Percentiles rank a stretch among this genome's conserved stretches.
Evolutionary conservation across 2,888 invertebrate genomes (phyloP).

Genomic region (Mythimna pallens): DNA sequence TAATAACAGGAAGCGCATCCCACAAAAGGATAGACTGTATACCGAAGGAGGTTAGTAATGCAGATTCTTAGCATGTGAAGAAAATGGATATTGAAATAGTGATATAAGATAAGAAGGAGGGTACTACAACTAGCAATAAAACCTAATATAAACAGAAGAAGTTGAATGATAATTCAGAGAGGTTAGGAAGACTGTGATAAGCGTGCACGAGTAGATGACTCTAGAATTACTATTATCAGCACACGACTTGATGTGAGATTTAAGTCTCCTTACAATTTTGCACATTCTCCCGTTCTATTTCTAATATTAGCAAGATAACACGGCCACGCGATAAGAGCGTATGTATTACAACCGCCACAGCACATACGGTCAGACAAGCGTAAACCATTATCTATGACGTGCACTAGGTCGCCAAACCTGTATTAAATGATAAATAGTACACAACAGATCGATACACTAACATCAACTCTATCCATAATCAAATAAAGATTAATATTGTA

Average conservation of each 20-base stretch:
- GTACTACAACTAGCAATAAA: not conserved
- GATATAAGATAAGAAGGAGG: too few relatives aligned
- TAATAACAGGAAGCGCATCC: too few relatives aligned
- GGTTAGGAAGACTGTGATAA: not conserved
- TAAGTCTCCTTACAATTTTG: conserved; percentile 7
- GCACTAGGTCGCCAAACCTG: conserved; percentile 78
- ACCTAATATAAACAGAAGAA: not conserved
- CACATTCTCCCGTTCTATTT: conserved; percentile 42
- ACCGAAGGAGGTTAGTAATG: too few relatives aligned
- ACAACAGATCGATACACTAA: conserved; percentile 46
- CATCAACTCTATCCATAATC: conserved; percentile 53
- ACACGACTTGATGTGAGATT: not conserved
- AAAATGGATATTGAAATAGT: too few relatives aligned
- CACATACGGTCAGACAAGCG: conserved; percentile 62
- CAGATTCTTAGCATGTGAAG: too few relatives aligned
- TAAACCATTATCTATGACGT: conserved; percentile 66
- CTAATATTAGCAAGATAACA: conserved; percentile 24
- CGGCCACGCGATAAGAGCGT: conserved; percentile 31
- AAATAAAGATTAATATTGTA: conserved; percentile 53
- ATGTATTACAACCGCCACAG: conserved; percentile 47
- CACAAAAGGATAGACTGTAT: too few relatives aligned
- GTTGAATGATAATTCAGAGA: not conserved
- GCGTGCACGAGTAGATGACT: not conserved
- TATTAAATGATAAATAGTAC: conserved; percentile 73
- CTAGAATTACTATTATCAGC: not conserved